Percentiles rank a stretch among this genome's conserved stretches.
Conservation (phyloP, 2,888 invertebrate genomes). For the Heteromyza rotundicornis region DNA sequence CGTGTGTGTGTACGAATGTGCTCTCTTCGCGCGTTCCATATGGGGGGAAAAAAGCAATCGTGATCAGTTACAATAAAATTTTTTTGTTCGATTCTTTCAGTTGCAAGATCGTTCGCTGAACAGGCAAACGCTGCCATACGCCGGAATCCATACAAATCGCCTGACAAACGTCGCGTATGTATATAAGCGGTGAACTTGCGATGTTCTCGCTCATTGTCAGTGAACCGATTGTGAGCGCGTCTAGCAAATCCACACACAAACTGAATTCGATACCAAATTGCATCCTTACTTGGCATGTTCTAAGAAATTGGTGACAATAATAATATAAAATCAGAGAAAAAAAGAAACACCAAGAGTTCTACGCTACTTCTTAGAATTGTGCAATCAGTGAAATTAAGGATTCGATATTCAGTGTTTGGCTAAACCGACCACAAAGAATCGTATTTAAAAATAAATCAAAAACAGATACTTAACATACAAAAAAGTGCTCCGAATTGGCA, state of each 20-base stretch:
- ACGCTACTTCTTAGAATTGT: too few species aligned
- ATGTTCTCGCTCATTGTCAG: neutral
- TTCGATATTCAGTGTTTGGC: too few species aligned
- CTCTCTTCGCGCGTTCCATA: neutral
- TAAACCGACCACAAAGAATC: too few species aligned
- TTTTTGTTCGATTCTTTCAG: constrained; percentile 24
- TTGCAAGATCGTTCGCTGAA: constrained; percentile 25
- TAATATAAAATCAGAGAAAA: neutral
- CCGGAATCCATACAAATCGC: neutral
- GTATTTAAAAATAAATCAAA: too few species aligned
- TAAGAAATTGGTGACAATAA: neutral
- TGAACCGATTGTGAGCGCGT: neutral
- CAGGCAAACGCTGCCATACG: constrained; percentile 29
- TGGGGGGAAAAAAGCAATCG: constrained; percentile 3
- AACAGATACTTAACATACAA: too few species aligned
- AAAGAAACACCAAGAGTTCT: too few species aligned
- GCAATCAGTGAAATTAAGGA: too few species aligned
- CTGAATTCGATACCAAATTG: neutral
- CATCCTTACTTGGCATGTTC: neutral
- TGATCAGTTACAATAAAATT: constrained; percentile 17
- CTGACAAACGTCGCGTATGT: neutral
- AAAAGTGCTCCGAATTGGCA: too few species aligned
- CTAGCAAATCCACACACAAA: neutral
- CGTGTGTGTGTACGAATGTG: too few species aligned
- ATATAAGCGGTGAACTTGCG: neutral